phyloP scores from a whole-genome alignment of 2,113 vertebrate species.

The Fukomys damarensis region DNA sequence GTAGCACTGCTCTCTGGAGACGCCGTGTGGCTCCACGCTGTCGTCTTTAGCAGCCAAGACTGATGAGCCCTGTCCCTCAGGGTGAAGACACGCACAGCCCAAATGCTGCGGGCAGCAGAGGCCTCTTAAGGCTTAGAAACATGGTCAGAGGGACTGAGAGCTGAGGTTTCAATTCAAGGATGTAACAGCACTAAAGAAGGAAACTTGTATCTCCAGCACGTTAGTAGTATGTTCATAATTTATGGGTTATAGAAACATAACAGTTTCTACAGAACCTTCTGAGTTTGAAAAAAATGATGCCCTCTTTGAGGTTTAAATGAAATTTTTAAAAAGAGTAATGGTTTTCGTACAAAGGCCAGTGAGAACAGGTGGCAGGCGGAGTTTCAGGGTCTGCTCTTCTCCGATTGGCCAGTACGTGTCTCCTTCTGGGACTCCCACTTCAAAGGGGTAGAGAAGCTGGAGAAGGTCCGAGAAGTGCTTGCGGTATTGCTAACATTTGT shows the following conservation, averaged over 20 bases:
- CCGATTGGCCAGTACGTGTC: accelerated
- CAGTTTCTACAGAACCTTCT: accelerated
- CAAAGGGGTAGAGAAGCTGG: not conserved
- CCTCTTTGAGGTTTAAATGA: not conserved
- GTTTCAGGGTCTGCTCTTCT: not conserved
- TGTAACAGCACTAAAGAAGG: too few species aligned
- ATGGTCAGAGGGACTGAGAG: not conserved
- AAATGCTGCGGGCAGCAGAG: not conserved
- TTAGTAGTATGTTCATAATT: too few species aligned
- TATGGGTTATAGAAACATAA: too few species aligned
- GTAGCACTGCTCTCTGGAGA: not conserved
- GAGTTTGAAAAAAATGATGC: not conserved
- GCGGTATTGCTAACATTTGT: not conserved
- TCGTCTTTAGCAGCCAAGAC: not conserved
- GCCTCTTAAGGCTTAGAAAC: not conserved
- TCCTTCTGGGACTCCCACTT: too few species aligned
- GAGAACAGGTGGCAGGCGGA: not conserved
- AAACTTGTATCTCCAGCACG: not conserved
- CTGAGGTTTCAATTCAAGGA: not conserved
- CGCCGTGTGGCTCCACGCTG: accelerated
- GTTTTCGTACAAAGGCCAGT: not conserved
- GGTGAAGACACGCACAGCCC: accelerated
- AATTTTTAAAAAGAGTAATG: not conserved
- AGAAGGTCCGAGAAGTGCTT: not conserved
- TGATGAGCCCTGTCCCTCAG: not conserved